Conservation (phyloP, 2,113 vertebrate genomes). For the Phaethon lepturus region DNA sequence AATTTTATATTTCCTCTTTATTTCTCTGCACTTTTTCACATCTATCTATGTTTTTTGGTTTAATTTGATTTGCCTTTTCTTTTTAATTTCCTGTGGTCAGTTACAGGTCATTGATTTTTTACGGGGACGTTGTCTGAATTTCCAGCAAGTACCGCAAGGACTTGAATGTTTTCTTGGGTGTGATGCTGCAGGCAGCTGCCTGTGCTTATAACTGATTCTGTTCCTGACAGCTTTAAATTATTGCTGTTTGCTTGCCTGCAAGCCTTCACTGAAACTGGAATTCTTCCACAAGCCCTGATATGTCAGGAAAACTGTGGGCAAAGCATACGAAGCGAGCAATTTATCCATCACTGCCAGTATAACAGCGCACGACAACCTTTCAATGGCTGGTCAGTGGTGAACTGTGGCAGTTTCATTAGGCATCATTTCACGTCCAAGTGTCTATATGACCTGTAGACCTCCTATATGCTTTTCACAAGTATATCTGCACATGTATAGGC, state of each 20-base stretch:
- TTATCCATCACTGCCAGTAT: conserved; percentile 7
- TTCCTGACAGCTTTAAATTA: conserved; percentile 27
- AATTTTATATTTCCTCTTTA: background rate
- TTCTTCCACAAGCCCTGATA: background rate
- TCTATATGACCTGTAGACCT: background rate
- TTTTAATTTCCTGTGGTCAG: background rate
- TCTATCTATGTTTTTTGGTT: background rate
- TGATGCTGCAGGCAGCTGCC: background rate
- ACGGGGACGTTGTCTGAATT: background rate
- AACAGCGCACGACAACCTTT: background rate
- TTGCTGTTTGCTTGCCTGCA: conserved; percentile 16
- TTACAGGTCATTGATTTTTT: background rate
- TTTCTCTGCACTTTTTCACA: background rate
- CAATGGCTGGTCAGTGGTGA: background rate
- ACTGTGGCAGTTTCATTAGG: background rate
- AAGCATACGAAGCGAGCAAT: background rate
- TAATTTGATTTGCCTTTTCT: background rate
- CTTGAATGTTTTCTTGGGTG: background rate
- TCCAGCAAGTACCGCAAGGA: background rate
- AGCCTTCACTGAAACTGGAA: background rate
- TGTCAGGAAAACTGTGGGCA: background rate
- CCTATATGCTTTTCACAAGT: background rate
- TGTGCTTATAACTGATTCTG: background rate
- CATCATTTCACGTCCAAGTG: background rate
- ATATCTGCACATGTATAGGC: background rate